Percentiles rank a stretch among this genome's conserved stretches.
Conservation (phyloP, 1,140 invertebrate species). For the Diorhabda elongata region DNA sequence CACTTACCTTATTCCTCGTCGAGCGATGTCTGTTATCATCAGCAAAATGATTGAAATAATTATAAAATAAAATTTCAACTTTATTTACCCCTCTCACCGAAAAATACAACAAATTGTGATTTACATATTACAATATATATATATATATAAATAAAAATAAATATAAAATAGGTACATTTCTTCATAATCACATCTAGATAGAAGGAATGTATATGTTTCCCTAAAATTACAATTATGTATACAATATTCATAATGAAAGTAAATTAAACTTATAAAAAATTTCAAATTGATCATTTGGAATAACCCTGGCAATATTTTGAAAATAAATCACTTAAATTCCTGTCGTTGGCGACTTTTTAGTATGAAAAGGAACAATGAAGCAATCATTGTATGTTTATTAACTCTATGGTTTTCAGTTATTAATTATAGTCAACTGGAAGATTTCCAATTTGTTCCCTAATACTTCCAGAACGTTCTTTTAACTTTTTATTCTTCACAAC, state of each 20-base stretch:
- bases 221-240: not conserved
- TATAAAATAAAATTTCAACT: slow-evolving; percentile 21
- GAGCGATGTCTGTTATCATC: not conserved
- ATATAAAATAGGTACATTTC: slow-evolving; percentile 19
- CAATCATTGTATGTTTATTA: too few relatives aligned
- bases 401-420: too few relatives aligned
- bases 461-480: too few relatives aligned
- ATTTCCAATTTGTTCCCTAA: too few relatives aligned
- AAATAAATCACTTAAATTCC: too few relatives aligned
- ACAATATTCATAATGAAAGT: not conserved
- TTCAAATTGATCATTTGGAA: too few relatives aligned
- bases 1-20: too few relatives aligned
- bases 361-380: too few relatives aligned
- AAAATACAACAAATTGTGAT: slow-evolving; percentile 20
- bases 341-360: too few relatives aligned
- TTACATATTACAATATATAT: slow-evolving; percentile 21
- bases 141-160: slow-evolving; percentile 19
- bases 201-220: slow-evolving; percentile 15
- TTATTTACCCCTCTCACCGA: slow-evolving; percentile 21
- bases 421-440: too few relatives aligned
- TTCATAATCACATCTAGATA: slow-evolving; percentile 10
- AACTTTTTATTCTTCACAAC: too few relatives aligned
- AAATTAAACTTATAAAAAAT: not conserved
- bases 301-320: too few relatives aligned
- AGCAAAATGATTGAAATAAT: not conserved